Conservation (phyloP, 2,797 vertebrate genomes). For the Fistularia commersonii region DNA sequence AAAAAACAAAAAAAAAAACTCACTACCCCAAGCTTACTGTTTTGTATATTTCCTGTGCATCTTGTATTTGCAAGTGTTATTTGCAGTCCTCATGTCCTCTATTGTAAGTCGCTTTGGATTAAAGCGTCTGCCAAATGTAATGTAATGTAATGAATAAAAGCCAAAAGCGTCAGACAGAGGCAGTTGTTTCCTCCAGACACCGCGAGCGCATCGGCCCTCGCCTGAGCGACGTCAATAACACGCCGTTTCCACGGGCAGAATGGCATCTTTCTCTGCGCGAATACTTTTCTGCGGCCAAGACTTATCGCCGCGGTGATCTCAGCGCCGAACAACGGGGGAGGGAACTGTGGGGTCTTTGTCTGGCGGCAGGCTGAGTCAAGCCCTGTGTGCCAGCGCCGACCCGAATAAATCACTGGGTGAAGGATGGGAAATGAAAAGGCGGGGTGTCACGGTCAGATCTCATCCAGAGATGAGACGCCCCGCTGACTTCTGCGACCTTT, state of each 20-base stretch:
- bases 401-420: slow-evolving; percentile 49
- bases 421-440: slow-evolving; percentile 47
- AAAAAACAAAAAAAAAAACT: too few species aligned
- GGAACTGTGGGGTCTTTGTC: slow-evolving; percentile 73
- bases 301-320: slow-evolving; percentile 78
- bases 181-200: too few species aligned
- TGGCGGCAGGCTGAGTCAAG: slow-evolving; percentile 66
- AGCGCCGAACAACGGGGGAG: slow-evolving; percentile 65
- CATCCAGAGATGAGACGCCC: slow-evolving; percentile 12
- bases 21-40: too few species aligned
- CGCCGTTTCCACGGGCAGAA: slow-evolving; percentile 52
- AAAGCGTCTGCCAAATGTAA: too few species aligned
- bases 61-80: too few species aligned
- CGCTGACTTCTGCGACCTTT: slow-evolving; percentile 33
- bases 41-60: too few species aligned
- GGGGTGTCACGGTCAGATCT: slow-evolving; percentile 22
- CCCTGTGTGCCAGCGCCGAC: slow-evolving; percentile 53
- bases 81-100: too few species aligned
- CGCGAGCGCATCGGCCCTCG: slow-evolving; percentile 45
- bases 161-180: too few species aligned
- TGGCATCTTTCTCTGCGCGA: slow-evolving; percentile 61
- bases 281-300: slow-evolving; percentile 61
- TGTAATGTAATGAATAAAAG: too few species aligned
- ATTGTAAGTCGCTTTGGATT: too few species aligned
- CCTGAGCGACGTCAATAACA: slow-evolving; percentile 54